Conservation (phyloP, 2,888 invertebrate genomes). For the Leptothorax acervorum region DNA sequence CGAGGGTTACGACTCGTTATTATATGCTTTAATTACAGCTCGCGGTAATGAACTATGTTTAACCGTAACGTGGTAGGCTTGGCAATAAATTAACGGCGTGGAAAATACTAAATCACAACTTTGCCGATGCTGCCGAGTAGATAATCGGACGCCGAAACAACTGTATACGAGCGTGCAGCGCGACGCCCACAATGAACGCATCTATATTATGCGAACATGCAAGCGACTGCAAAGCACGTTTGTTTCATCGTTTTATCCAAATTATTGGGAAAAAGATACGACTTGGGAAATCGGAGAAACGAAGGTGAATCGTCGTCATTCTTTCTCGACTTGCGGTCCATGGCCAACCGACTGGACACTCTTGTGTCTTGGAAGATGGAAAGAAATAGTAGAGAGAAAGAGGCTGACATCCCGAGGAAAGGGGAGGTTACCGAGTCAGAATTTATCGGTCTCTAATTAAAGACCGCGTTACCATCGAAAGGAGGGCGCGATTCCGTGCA, state of each 20-base stretch:
- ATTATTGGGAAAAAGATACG: background rate
- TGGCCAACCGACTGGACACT: slow-evolving; percentile 19
- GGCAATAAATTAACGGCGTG: slow-evolving; percentile 84
- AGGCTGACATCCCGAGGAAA: slow-evolving; percentile 67
- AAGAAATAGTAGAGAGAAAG: slow-evolving; percentile 42
- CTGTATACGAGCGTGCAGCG: slow-evolving; percentile 75
- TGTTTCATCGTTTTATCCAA: slow-evolving; percentile 9
- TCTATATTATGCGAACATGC: slow-evolving; percentile 46
- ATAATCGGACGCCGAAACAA: slow-evolving; percentile 83
- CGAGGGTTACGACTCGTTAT: slow-evolving; percentile 84
- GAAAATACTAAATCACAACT: slow-evolving; percentile 85
- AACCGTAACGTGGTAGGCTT: slow-evolving; percentile 84
- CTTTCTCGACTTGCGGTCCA: background rate
- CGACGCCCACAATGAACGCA: slow-evolving; percentile 51
- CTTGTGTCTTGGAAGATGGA: slow-evolving; percentile 23
- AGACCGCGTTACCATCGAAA: slow-evolving; percentile 75
- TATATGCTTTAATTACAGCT: slow-evolving; percentile 85
- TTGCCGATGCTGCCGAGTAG: slow-evolving; percentile 85
- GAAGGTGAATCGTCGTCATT: background rate
- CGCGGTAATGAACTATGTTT: slow-evolving; percentile 85
- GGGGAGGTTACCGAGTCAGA: slow-evolving; percentile 73
- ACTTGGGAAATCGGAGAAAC: background rate
- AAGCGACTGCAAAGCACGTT: slow-evolving; percentile 15
- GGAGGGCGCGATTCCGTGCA: slow-evolving; percentile 72
- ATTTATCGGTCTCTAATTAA: slow-evolving; percentile 82